These are phyloP conservation scores for Microtus californicus DNA, from an alignment of 2,797 vertebrate genomes.

Conservation along the genomic window DNA sequence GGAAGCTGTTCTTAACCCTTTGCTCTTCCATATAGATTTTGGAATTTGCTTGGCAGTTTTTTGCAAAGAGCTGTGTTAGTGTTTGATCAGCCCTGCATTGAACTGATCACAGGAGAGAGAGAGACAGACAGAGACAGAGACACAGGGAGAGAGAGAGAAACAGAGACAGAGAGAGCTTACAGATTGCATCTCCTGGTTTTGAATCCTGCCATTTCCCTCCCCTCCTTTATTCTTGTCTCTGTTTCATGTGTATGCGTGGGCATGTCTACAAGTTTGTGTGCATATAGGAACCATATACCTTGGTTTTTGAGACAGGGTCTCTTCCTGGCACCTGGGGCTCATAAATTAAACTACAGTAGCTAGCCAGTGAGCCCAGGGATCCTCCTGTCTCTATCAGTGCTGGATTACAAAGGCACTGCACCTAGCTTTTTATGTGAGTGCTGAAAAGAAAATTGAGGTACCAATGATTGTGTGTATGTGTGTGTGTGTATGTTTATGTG, in stretches of 20 bases:
- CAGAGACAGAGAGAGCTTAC: background rate
- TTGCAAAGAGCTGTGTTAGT: background rate
- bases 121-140: background rate
- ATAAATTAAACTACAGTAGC: background rate
- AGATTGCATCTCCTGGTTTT: background rate
- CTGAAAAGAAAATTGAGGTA: background rate
- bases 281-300: background rate
- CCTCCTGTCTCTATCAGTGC: background rate
- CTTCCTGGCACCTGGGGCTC: too few species aligned
- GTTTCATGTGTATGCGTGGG: background rate
- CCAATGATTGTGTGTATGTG: background rate
- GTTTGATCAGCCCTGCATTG: background rate
- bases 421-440: background rate
- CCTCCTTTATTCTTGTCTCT: background rate
- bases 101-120: background rate
- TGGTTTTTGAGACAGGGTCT: background rate
- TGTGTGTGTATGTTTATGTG: background rate
- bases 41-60: background rate
- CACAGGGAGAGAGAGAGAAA: background rate
- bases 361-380: background rate
- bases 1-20: slow-evolving; percentile 3
- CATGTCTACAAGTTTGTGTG: background rate
- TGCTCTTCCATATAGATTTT: background rate
- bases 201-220: too few species aligned
- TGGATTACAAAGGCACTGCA: background rate